Conservation (phyloP, 2,888 invertebrate genomes). For the Agonopterix arenella region DNA sequence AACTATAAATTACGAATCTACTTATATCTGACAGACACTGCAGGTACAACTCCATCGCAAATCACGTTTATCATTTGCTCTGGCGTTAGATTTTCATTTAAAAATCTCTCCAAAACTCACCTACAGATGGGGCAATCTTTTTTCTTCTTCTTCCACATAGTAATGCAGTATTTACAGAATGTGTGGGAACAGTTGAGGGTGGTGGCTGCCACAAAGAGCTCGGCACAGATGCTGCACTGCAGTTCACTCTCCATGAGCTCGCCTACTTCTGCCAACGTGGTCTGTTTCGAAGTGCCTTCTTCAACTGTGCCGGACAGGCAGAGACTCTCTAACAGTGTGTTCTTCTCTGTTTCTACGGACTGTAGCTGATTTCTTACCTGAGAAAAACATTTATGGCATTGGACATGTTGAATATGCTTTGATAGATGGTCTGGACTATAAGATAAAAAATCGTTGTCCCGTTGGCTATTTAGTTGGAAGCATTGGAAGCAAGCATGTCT, state of each 20-base stretch:
- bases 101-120: constrained; percentile 20
- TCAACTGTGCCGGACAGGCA: constrained; percentile 16
- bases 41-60: too few relatives aligned
- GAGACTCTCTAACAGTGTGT: constrained; percentile 38
- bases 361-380: constrained; percentile 48
- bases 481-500: too few relatives aligned
- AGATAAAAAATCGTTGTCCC: too few relatives aligned
- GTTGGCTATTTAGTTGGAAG: too few relatives aligned
- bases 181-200: constrained; percentile 85
- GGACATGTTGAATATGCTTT: too few relatives aligned
- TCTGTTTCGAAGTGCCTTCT: constrained; percentile 35
- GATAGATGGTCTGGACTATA: too few relatives aligned
- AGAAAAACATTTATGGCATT: too few relatives aligned
- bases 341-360: constrained; percentile 46
- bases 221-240: constrained; percentile 85
- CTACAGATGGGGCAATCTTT: constrained; percentile 84
- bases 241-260: constrained; percentile 82
- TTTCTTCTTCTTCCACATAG: constrained; percentile 82
- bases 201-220: constrained; percentile 82
- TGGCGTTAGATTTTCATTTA: too few relatives aligned
- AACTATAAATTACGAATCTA: too few relatives aligned
- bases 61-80: too few relatives aligned
- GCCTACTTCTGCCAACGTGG: constrained; percentile 53
- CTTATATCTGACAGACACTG: too few relatives aligned
- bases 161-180: constrained; percentile 84